A percentile compares a stretch with the other conserved stretches of the same genome.
Evolutionary conservation across 2,888 invertebrate genomes (phyloP).

Genomic region (Eupsilia transversa): DNA sequence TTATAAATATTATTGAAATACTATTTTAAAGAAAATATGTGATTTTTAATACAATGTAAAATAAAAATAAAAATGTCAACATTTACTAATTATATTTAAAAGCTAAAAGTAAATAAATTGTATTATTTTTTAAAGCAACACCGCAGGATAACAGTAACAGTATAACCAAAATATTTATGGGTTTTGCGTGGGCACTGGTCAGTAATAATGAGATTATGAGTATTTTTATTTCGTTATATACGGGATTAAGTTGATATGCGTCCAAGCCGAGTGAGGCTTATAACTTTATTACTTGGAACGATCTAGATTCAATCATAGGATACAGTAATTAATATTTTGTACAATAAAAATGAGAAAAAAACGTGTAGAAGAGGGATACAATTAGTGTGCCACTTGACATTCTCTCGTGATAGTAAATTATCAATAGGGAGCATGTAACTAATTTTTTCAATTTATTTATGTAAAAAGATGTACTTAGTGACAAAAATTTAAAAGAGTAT

Average conservation of each 20-base stretch:
- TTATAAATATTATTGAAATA: too few relatives aligned
- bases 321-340: background rate
- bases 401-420: background rate
- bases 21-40: too few relatives aligned
- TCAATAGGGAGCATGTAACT: background rate
- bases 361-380: background rate
- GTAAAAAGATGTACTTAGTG: too few relatives aligned
- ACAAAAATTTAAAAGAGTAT: too few relatives aligned
- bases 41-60: too few relatives aligned
- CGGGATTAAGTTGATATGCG: constrained; percentile 22
- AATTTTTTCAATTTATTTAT: too few relatives aligned
- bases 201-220: constrained; percentile 30
- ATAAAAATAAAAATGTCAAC: too few relatives aligned
- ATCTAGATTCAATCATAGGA: constrained; percentile 7
- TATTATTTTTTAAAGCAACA: background rate
- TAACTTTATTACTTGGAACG: background rate
- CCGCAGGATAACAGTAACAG: background rate
- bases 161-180: constrained; percentile 10
- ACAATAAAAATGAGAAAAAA: background rate
- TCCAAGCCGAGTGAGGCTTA: background rate
- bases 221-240: constrained; percentile 26
- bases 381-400: background rate
- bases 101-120: background rate
- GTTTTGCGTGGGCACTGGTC: constrained; percentile 6
- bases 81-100: too few relatives aligned